These are phyloP conservation scores for Mesoclemmys tuberculata DNA, from an alignment of 2,113 vertebrate species.

Conservation along the genomic window DNA sequence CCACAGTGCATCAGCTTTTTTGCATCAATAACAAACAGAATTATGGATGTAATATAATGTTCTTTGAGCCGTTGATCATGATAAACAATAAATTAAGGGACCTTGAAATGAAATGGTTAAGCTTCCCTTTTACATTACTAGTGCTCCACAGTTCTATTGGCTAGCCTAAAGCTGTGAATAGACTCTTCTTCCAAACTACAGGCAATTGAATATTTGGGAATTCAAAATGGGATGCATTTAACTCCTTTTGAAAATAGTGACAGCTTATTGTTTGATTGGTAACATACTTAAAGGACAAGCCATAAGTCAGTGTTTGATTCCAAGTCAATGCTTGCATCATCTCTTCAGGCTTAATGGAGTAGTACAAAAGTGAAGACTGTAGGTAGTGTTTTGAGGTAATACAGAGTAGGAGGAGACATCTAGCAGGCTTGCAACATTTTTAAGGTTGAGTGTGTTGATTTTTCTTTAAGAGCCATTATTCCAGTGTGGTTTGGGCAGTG, in stretches of 20 bases:
- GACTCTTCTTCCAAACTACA: background rate
- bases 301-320: background rate
- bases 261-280: background rate
- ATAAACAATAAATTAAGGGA: background rate
- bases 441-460: background rate
- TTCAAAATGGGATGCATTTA: background rate
- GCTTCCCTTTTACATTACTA: background rate
- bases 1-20: background rate
- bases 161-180: background rate
- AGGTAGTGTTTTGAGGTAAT: slow-evolving; percentile 1
- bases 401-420: background rate
- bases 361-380: background rate
- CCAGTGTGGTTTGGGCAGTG: background rate
- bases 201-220: background rate
- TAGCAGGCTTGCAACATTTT: background rate
- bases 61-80: background rate
- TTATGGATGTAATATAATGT: background rate
- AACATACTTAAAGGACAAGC: background rate
- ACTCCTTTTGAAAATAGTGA: background rate
- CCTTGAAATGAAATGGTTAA: background rate
- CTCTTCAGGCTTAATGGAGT: background rate
- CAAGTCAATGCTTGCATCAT: background rate
- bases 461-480: slow-evolving; percentile 35
- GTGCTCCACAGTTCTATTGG: background rate
- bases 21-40: background rate